phyloP scores from a whole-genome alignment of 2,797 vertebrate genomes.

The Emys orbicularis region DNA sequence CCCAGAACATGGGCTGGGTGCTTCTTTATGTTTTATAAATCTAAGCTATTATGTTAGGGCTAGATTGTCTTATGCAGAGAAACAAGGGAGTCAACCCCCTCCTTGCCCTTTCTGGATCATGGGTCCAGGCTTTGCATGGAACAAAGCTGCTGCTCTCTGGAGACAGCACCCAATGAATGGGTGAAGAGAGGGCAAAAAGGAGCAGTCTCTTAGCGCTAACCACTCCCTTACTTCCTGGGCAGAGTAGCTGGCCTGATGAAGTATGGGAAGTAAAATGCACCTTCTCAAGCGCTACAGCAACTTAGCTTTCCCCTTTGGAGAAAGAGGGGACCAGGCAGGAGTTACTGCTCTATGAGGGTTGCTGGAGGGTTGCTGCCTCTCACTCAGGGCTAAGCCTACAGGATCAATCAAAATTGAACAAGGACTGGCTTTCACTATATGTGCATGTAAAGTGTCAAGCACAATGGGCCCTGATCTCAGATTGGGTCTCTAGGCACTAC shows the following conservation, averaged over 20 bases:
- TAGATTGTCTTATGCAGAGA: neutral
- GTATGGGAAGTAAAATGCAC: neutral
- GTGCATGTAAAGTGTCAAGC: no score
- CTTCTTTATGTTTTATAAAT: neutral
- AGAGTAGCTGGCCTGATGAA: fast-evolving
- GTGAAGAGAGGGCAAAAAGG: neutral
- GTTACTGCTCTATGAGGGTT: no score
- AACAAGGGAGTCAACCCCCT: neutral
- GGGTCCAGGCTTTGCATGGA: neutral
- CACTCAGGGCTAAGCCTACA: no score
- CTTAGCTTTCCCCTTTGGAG: no score
- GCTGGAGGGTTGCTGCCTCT: no score
- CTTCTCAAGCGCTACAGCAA: no score
- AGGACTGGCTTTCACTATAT: no score
- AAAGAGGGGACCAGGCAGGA: no score
- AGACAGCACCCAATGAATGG: neutral
- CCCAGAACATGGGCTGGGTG: neutral
- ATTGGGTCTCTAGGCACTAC: no score
- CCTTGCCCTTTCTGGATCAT: fast-evolving
- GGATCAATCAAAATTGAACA: no score
- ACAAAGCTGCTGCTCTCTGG: neutral
- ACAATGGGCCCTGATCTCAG: no score
- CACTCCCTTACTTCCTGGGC: neutral
- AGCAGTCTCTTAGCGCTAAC: neutral
- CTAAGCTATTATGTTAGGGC: neutral